Percentiles rank a stretch among this genome's conserved stretches.
These are phyloP conservation scores for Zaprionus lachaisei DNA, from an alignment of 1,140 invertebrate genomes.

Conservation along the genomic window DNA sequence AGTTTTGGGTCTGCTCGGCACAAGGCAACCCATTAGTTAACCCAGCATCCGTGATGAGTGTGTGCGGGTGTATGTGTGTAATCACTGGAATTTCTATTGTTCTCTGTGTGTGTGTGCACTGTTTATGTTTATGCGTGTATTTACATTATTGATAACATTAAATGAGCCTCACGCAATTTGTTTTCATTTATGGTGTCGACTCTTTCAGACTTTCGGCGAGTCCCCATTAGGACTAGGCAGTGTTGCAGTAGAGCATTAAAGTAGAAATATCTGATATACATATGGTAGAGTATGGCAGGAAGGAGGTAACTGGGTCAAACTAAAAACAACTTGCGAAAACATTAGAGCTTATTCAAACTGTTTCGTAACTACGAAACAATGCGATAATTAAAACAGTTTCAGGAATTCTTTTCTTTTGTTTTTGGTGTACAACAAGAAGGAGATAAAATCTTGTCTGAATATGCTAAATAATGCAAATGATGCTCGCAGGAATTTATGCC, in stretches of 20 bases:
- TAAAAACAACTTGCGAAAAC: conserved; percentile 2
- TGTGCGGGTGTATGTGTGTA: conserved; percentile 13
- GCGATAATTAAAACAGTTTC: conserved; percentile 12
- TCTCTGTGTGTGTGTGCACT: conserved; percentile 1
- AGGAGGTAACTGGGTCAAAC: background rate
- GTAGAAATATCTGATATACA: background rate
- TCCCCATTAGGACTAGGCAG: background rate
- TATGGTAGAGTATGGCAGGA: too few relatives aligned
- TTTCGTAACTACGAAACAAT: conserved; percentile 1
- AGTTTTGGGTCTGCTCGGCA: conserved; percentile 21
- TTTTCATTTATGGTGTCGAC: conserved; percentile 42
- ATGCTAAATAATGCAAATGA: conserved; percentile 6
- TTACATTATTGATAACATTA: conserved; percentile 65
- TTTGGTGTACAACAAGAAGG: background rate
- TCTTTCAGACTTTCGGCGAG: background rate
- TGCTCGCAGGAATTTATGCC: background rate
- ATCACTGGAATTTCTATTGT: conserved; percentile 14
- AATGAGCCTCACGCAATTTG: conserved; percentile 60
- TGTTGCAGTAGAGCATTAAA: background rate
- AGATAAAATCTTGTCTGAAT: background rate
- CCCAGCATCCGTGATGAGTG: conserved; percentile 3
- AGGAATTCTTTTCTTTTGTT: background rate
- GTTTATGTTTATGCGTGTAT: conserved; percentile 46
- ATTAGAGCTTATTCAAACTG: background rate
- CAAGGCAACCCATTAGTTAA: conserved; percentile 51